Evolutionary conservation across 2,113 vertebrate genomes (phyloP).

Genomic region (Eleginops maclovinus): DNA sequence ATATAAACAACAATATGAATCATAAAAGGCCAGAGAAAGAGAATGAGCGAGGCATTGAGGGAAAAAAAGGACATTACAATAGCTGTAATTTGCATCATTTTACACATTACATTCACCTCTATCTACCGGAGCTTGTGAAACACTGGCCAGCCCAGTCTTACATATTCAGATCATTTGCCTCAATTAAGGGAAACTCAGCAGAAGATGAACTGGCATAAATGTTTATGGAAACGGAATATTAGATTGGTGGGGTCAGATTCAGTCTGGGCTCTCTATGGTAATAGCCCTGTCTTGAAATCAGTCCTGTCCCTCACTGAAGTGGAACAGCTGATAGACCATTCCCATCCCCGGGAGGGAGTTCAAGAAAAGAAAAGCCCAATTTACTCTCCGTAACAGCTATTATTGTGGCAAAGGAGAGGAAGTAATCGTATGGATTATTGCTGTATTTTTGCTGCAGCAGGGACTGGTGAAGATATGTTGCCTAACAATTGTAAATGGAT

Average conservation of each 20-base stretch:
- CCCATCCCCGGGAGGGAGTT: slow-evolving; percentile 77
- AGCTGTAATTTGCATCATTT: slow-evolving; percentile 86
- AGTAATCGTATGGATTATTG: slow-evolving; percentile 70
- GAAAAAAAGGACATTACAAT: slow-evolving; percentile 69
- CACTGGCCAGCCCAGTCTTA: slow-evolving; percentile 76
- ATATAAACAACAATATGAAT: slow-evolving; percentile 72
- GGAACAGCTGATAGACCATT: slow-evolving; percentile 82
- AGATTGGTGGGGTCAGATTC: slow-evolving; percentile 82
- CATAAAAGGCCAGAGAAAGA: slow-evolving; percentile 51
- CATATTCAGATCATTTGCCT: slow-evolving; percentile 86
- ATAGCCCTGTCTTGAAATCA: slow-evolving; percentile 87
- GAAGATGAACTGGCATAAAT: slow-evolving; percentile 86
- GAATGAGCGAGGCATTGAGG: slow-evolving; percentile 39
- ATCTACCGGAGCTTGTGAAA: slow-evolving; percentile 75
- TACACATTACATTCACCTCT: slow-evolving; percentile 81
- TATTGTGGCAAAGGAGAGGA: slow-evolving; percentile 74
- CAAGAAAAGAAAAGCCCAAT: slow-evolving; percentile 83
- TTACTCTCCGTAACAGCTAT: slow-evolving; percentile 77
- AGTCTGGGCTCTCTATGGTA: slow-evolving; percentile 83
- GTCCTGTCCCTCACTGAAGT: slow-evolving; percentile 82
- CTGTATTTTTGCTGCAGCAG: slow-evolving; percentile 59
- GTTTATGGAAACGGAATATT: slow-evolving; percentile 87
- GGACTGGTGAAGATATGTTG: slow-evolving; percentile 27
- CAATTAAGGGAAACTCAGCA: slow-evolving; percentile 86
- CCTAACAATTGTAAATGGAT: slow-evolving; percentile 56